These are phyloP conservation scores for Entomobrya proxima DNA, from an alignment of 2,888 invertebrate species.

Conservation along the genomic window DNA sequence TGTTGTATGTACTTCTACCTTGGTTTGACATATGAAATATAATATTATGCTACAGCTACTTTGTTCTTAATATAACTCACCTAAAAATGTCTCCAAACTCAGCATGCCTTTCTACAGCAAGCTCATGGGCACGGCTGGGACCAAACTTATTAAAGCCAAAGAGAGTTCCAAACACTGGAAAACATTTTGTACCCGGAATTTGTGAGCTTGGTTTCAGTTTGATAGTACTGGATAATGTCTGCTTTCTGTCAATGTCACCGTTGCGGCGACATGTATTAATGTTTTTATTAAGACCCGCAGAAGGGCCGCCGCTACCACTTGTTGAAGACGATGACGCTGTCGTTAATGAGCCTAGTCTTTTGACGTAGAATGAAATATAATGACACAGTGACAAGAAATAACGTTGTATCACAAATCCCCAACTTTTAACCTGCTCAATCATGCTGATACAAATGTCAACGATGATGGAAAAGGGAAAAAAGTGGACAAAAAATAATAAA, in stretches of 20 bases:
- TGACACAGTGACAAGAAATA: constrained; percentile 37
- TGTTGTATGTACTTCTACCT: too few relatives aligned
- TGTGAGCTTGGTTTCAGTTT: constrained; percentile 33
- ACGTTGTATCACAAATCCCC: constrained; percentile 27
- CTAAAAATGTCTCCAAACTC: constrained; percentile 58
- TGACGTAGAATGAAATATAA: constrained; percentile 25
- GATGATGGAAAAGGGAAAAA: not conserved
- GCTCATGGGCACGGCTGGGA: not conserved
- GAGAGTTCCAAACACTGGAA: constrained; percentile 48
- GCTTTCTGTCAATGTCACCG: constrained; percentile 17
- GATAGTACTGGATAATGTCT: not conserved
- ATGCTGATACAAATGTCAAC: not conserved
- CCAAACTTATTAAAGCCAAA: constrained; percentile 53
- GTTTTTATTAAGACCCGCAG: not conserved
- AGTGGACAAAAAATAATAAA: constrained; percentile 9
- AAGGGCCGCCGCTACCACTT: not conserved
- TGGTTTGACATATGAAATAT: too few relatives aligned
- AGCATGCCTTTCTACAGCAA: constrained; percentile 32
- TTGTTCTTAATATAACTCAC: constrained; percentile 25
- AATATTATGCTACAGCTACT: not conserved
- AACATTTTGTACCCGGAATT: constrained; percentile 57
- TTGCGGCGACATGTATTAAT: not conserved
- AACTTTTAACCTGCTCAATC: constrained; percentile 36
- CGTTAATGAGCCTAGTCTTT: constrained; percentile 22
- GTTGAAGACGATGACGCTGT: not conserved